Evolutionary conservation across 2,113 vertebrate genomes (phyloP), one percentile per base, ranked within the genome.

Genomic region (Mirounga angustirostris): DNA sequence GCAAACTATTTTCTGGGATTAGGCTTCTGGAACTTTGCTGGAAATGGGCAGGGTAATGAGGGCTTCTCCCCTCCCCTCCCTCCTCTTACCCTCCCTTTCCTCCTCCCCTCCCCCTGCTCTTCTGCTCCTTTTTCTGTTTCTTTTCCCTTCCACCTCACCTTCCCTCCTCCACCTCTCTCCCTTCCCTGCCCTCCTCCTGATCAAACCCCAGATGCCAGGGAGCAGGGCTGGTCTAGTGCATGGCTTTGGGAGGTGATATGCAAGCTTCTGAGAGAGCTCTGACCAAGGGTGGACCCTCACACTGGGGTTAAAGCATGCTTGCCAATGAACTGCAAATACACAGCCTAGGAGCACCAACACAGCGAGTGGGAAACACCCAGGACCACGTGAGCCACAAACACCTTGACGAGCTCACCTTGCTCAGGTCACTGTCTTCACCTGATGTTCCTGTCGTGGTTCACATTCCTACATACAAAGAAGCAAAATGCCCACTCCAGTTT

Each of bases 401-500:
- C 50, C 11, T 40, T 13, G 67, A 6, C 2, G 15, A 4, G 9
- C 8, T 6, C 19, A 28, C 26, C 21, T 61, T 30, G 2, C 40
- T 4, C 0, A n/a, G 1, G 10, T 12, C 46, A 8, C 46, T 1
- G 7, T 46, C 46, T 46, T 71, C 43, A 52, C 52, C 19, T 5
- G 22, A 0, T 11, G 5, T 5, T 8, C 21, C 14, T 18, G 18
- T 40, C 0, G 0, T 10, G 19, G 4, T 0, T 2, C 14, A 6
- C 28, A 8, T n/a, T 24, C 21, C 78, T 14, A 0, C 0, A 0
- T 7, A 3, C 15, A 46, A 6, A 18, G 52, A 54, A 56, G 24
- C 80, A 52, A 1, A 8, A 21, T 8, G n/a, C 14, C 61, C 18
- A 1, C 28, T 81, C 71, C 28, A 33, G 33, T 50, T n/a, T 67